Evolutionary conservation across 2,797 vertebrate genomes (phyloP).

Genomic region (Podarcis siculus): DNA sequence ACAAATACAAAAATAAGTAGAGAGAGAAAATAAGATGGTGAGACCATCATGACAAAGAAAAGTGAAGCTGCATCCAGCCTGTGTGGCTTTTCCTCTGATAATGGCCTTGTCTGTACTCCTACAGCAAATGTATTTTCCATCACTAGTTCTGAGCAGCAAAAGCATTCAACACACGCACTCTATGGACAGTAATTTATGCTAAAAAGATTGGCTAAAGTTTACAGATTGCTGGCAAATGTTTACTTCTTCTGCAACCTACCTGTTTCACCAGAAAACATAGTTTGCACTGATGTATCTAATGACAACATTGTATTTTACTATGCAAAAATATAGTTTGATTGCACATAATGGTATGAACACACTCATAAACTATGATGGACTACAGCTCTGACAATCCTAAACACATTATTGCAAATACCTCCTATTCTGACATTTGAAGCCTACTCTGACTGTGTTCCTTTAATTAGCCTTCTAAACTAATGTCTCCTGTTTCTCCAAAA

Average conservation of each 20-base stretch:
- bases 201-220: background rate
- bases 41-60: background rate
- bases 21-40: background rate
- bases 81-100: background rate
- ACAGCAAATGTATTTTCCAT: background rate
- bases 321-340: background rate
- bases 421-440: conserved; percentile 5
- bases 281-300: background rate
- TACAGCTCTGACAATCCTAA: background rate
- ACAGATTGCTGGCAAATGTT: no score
- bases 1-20: no score
- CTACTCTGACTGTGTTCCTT: background rate
- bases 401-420: background rate
- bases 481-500: conserved; percentile 6
- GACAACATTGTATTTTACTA: background rate
- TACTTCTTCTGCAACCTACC: background rate
- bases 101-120: background rate
- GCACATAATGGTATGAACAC: background rate
- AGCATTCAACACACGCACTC: background rate
- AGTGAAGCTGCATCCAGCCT: background rate
- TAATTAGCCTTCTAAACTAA: conserved; percentile 16
- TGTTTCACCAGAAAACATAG: background rate
- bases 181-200: background rate
- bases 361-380: background rate
- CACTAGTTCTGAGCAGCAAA: background rate